Base-by-base conservation (phyloP, 2,888 invertebrate species). In the Germaria angustata region DNA sequence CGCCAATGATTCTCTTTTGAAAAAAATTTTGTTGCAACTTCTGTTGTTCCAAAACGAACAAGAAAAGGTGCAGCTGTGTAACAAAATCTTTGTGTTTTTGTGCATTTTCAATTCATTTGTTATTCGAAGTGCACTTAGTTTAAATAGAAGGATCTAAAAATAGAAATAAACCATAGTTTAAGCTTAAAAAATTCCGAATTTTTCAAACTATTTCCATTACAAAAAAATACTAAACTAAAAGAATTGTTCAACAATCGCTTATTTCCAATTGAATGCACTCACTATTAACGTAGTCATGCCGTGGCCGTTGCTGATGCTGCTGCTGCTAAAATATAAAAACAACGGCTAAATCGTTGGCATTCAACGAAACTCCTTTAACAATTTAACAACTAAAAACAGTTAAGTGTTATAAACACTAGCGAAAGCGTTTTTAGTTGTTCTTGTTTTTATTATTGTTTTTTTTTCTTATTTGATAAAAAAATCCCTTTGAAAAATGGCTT, bases 31-130 rank as follows among this genome's bases (percentile, higher is more conserved):
- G 4, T 51, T 36, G 49, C 55, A 32, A 28, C 28, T 28, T 28
- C 28, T 28, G 44, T 57, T 77, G 77, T 61, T 69, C 61, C 34
- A 69, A 80, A 80, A 73, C 20, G 59, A 73, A 80, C 71, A 82
- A 66, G 66, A 79, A 79, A 76, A 79, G 79, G 79, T 82, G 82
- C 82, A 82, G 82, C 75, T 79, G 82, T 82, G 82, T 72, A 82
- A 55, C 82, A 79, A 79, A 49, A 65, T 79, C 63, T 65, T 49
- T 71, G 28, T 78, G 24, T 63, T 69, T 20, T 20, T 5, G 4
- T 28, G 28, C 28, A 8, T 77, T 57, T 32, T 20, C 39, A 20
- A 46, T 61, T 53, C 53, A 53, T 46, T 15, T 46, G 28, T 15
- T 66, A 46, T 57, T 44, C 44, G 41, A 75, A 79, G 75, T 79